Base-by-base conservation (phyloP, 2,797 vertebrate genomes). In the Pteropus rufus region DNA sequence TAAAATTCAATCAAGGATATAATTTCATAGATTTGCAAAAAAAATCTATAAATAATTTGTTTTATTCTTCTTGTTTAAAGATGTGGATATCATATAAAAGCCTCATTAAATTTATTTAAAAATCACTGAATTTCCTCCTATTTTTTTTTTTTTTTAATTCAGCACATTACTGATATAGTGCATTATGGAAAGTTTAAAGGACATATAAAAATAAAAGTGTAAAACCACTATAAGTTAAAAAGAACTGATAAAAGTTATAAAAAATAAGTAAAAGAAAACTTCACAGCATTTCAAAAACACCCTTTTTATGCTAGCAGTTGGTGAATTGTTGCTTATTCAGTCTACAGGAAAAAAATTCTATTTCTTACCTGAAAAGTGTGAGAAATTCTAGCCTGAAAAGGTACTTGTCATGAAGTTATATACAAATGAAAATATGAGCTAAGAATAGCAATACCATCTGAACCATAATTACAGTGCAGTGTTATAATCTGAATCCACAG, bases 381-480 rank as follows among this genome's bases (percentile, higher is more conserved):
- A 96, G 96, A 96, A 97, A 95, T 92, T 92, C 76, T 88, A 92
- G 80, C 67, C 58, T 10, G 9, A 88, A 96, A 96, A 97, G 93
- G 96, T 97, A 85, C 90, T 98, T 97, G 93, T 97, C 95, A 95
- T 92, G 77, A 97, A 97, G 92, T 92, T 93, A 96, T 2, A 77
- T n/a, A 96, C 95, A 97, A 96, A 80, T n/a, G 6, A 90, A 97
- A 97, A 96, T 82, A 60, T 15, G 77, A 97, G 72, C 90, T 96
- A 97, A 97, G 92, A 97, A 96, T 97, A 97, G 91, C 67, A 84
- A 21, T 75, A 93, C 73, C 94, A 96, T 97, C 29, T 79, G 90
- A 98, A 73, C 72, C 94, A 70, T 91, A 34, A 67, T 95, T 95
- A 83, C 2, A 95, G 84, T 96, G 21, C n/a, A 91, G 11, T 76